Evolutionary conservation across 2,797 vertebrate species (phyloP).

Genomic region (Tamandua tetradactyla): DNA sequence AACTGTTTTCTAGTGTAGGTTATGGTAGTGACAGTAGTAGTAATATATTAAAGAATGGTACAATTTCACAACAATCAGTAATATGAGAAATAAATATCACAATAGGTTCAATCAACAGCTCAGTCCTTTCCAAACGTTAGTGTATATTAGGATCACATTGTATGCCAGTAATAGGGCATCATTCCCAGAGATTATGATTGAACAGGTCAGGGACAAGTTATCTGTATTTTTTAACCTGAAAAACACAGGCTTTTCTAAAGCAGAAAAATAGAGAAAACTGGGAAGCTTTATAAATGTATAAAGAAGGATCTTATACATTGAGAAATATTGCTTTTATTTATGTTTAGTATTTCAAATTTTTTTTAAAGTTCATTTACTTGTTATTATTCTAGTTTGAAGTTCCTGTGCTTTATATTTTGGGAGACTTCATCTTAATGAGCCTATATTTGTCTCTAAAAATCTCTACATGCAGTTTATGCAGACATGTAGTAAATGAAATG

Average conservation of each 20-base stretch:
- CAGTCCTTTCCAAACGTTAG: background rate
- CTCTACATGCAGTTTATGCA: background rate
- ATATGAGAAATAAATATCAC: background rate
- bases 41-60: background rate
- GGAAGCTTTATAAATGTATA: background rate
- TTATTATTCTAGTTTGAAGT: background rate
- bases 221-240: background rate
- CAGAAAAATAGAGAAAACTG: background rate
- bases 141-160: background rate
- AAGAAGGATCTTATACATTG: background rate
- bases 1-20: background rate
- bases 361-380: background rate
- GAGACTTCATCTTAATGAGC: background rate
- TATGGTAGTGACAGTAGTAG: background rate
- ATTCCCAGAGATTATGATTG: background rate
- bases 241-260: slow-evolving; percentile 14
- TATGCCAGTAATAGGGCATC: background rate
- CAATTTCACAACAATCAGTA: background rate
- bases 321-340: background rate
- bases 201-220: background rate
- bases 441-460: background rate
- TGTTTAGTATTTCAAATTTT: background rate
- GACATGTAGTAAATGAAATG: background rate
- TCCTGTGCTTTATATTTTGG: background rate
- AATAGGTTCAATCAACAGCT: background rate